Percentiles rank a stretch among this genome's conserved stretches.
Evolutionary conservation across 2,797 vertebrate genomes (phyloP).

Genomic region (Myoxocephalus aenaeus): DNA sequence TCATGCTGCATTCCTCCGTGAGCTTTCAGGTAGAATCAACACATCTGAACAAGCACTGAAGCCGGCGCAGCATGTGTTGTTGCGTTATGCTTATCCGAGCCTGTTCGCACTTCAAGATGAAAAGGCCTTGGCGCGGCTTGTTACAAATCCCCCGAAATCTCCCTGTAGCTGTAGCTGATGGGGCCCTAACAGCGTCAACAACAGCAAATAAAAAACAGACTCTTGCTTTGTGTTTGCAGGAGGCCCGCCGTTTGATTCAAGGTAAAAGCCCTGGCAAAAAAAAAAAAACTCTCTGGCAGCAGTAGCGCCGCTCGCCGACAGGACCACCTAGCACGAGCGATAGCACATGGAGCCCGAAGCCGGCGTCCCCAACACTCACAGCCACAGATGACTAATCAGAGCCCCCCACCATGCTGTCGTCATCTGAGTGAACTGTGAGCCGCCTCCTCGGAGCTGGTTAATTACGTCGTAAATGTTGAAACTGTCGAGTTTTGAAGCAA

Average conservation of each 20-base stretch:
- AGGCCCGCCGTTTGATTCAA: conserved; percentile 61
- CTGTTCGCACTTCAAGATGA: conserved; percentile 69
- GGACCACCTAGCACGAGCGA: conserved; percentile 79
- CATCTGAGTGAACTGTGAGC: conserved; percentile 42
- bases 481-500: neutral
- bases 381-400: conserved; percentile 77
- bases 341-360: conserved; percentile 61
- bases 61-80: conserved; percentile 43
- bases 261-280: conserved; percentile 70
- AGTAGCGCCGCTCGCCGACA: conserved; percentile 52
- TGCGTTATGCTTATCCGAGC: conserved; percentile 47
- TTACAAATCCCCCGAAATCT: conserved; percentile 47
- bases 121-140: conserved; percentile 58
- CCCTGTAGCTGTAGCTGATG: conserved; percentile 53
- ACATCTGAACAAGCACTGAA: conserved; percentile 15
- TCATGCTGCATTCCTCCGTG: conserved; percentile 4
- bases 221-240: conserved; percentile 47
- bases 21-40: conserved; percentile 36
- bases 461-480: conserved; percentile 32
- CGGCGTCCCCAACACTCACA: conserved; percentile 58
- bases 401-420: conserved; percentile 48
- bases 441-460: neutral
- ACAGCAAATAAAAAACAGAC: conserved; percentile 65
- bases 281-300: conserved; percentile 38
- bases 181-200: conserved; percentile 49